A percentile compares a stretch with the other conserved stretches of the same genome.
Evolutionary conservation across 2,113 vertebrate genomes (phyloP).

Genomic region (Machaerirhynchus nigripectus): DNA sequence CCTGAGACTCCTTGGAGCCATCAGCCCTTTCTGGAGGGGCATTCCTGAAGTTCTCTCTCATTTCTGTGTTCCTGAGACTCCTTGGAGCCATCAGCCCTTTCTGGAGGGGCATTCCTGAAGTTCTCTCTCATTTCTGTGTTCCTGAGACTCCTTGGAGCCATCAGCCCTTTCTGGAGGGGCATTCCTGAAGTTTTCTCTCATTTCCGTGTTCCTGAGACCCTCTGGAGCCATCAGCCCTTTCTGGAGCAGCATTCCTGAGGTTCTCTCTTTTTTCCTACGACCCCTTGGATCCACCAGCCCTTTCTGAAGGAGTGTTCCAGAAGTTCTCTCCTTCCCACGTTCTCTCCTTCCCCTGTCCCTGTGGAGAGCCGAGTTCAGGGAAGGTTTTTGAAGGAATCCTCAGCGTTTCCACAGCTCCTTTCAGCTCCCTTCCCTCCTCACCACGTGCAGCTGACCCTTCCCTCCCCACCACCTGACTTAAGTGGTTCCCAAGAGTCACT

Average conservation of each 20-base stretch:
- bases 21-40: background rate
- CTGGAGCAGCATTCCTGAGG: background rate
- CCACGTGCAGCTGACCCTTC: background rate
- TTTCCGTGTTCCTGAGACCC: background rate
- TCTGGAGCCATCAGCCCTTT: background rate
- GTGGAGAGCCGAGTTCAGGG: background rate
- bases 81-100: fast-evolving
- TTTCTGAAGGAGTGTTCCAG: background rate
- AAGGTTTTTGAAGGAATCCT: background rate
- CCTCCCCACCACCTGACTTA: background rate
- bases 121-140: background rate
- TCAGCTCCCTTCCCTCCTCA: background rate
- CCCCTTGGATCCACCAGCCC: background rate
- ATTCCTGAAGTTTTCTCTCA: too few species aligned
- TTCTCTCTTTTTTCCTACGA: background rate
- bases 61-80: background rate
- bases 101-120: background rate
- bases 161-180: background rate
- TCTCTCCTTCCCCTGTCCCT: background rate
- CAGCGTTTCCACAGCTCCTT: background rate
- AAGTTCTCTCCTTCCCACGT: background rate
- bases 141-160: background rate
- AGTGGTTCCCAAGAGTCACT: background rate
- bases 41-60: fast-evolving
- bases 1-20: background rate